Base-by-base conservation (phyloP, 2,113 vertebrate genomes). In the Lophotis ruficrista region DNA sequence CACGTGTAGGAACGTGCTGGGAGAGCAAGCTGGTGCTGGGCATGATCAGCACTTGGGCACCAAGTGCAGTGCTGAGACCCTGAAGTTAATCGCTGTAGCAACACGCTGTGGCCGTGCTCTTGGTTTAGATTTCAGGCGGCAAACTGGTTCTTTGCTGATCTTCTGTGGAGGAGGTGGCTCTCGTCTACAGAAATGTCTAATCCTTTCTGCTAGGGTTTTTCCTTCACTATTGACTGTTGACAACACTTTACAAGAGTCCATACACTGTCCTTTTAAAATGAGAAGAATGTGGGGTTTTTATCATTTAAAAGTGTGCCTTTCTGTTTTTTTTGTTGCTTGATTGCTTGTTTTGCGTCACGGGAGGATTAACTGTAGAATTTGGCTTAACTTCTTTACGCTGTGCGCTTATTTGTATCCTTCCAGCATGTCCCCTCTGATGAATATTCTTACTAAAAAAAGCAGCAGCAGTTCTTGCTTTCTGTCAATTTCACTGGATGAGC, bases 351-450 rank as follows among this genome's bases (percentile, higher is more conserved):
- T 93, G 41, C 41, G 61, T 88, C 37, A 53, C 62, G 18, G 22
- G 71, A 77, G 37, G 58, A 73, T 93, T 93, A 93, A 65, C 53
- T 72, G 35, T 53, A 92, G 48, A 50, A 60, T 71, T 92, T 95
- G 73, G 61, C 45, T 93, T 94, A 56, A 60, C 61, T 65, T 82
- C 87, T 73, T 90, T 60, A 56, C 57, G 30, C 58, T 76, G 30
- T 61, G 66, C 27, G 12, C 38, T 68, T 66, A 60, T 60, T 43
- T 37, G 45, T 82, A 37, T 72, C 66, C 50, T 80, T 88, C 35
- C 41, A 61, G 45, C 57, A 15, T 11, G 35, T 60, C 45, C 43
- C 23, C 24, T 71, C 84, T 77, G 78, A 60, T 83, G 93, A 38
- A 27, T 69, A 18, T 38, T 83, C 57, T 48, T 71, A 28, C 50